Evolutionary conservation across 2,113 vertebrate genomes (phyloP).

Genomic region (Gorsachius goisagi): DNA sequence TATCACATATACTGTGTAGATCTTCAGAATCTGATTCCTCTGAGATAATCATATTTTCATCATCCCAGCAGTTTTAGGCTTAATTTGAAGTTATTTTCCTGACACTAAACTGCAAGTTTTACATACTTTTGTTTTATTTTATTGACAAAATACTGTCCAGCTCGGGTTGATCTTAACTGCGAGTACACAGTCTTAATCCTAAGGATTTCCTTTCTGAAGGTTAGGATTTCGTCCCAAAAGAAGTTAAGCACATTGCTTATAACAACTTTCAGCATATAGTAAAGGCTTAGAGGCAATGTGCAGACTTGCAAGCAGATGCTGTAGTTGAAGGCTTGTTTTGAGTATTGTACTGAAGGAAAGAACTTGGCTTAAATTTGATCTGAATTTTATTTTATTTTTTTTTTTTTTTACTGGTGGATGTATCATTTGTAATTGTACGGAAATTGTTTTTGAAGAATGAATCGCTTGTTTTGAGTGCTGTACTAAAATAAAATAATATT

Average conservation of each 20-base stretch:
- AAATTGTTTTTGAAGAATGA: neutral
- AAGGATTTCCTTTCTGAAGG: conserved; percentile 22
- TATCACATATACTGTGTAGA: neutral
- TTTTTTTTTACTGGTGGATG: neutral
- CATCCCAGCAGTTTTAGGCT: neutral
- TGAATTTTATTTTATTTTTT: too few relatives aligned
- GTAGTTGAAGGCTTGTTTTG: neutral
- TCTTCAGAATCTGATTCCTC: neutral
- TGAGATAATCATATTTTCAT: neutral
- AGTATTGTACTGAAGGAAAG: neutral
- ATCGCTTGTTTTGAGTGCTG: neutral
- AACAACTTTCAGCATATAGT: neutral
- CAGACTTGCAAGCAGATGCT: neutral
- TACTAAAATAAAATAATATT: neutral
- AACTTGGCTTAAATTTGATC: neutral
- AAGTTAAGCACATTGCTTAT: neutral
- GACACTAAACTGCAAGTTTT: neutral
- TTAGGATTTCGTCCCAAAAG: conserved; percentile 26
- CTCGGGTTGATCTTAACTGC: neutral
- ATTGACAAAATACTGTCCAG: neutral
- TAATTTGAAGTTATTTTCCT: neutral
- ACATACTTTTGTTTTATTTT: neutral
- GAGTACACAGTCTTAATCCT: neutral
- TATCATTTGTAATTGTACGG: neutral
- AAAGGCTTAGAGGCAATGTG: neutral